Base-by-base conservation (phyloP, 2,888 invertebrate genomes). In the Petrolisthes cinctipes region DNA sequence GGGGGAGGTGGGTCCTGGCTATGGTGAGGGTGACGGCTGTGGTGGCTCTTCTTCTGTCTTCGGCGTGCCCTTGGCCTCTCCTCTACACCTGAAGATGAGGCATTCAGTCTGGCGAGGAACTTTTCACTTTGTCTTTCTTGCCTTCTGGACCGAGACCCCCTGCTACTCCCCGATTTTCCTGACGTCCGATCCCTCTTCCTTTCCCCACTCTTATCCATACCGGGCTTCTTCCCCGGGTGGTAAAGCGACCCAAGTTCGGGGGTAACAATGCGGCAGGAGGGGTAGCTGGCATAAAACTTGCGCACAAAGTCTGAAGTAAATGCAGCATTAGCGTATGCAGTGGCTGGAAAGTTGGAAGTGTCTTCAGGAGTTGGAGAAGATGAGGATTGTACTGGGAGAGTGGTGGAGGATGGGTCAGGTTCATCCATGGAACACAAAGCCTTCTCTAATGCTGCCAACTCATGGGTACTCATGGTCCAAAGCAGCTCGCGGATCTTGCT, bases 401-500 rank as follows among this genome's bases (percentile, higher is more conserved):
- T 83, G 56, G 84, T 78, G 53, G 85, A 57, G 66, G 82, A 14
- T 53, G 86, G 83, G 61, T 86, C 91, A 7, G 94, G 93, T 91
- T 97, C 97, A 92, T 98, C 98, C 91, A 97, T 96, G 92, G 97
- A 97, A 93, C 98, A 98, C 84, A 99, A 94, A 91, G 98, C 93
- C 92, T 97, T 96, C 93, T 99, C 98, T 89, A 99, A 93, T 91
- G 96, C 96, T 92, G 95, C 95, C 91, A 99, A 94, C 93, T 99
- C 99, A 81, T 95, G 95, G 90, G 96, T 95, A 92, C 96, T 96
- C 91, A 99, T 93, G 5, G 97, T 97, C 95, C 97, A 96, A 90
- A 99, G 94, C 85, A 98, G 94, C 91, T 98, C 97, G 79, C 98
- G 95, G 92, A 98, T 98, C 94, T 98, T 98, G 92, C 96, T 95